These are phyloP conservation scores for Actias luna DNA, from an alignment of 2,888 invertebrate species.

Conservation along the genomic window DNA sequence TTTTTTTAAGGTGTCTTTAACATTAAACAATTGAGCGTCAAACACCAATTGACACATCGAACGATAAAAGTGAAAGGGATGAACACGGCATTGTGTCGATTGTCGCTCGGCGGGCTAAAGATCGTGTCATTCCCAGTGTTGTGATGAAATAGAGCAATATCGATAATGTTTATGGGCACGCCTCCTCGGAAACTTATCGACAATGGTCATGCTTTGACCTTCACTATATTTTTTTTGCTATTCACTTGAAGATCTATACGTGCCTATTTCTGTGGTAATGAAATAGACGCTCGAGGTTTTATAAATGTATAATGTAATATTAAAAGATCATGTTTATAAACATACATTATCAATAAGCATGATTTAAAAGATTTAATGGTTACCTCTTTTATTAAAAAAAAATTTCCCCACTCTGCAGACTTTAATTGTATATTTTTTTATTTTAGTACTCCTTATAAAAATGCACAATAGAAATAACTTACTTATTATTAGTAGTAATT, in stretches of 20 bases:
- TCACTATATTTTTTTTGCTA: constrained; percentile 6
- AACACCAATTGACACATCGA: constrained; percentile 65
- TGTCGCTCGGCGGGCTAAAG: constrained; percentile 59
- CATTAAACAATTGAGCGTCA: constrained; percentile 38
- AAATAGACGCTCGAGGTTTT: neutral
- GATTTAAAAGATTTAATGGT: neutral
- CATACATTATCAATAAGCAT: neutral
- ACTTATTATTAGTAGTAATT: too few relatives aligned
- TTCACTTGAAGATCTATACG: constrained; percentile 7
- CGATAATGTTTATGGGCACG: constrained; percentile 44
- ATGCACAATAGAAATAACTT: too few relatives aligned
- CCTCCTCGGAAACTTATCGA: constrained; percentile 24
- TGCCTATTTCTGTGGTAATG: neutral
- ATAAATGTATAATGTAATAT: neutral
- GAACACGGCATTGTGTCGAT: constrained; percentile 55
- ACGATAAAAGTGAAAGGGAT: constrained; percentile 73
- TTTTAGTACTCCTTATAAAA: too few relatives aligned
- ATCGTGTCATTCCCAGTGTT: constrained; percentile 73
- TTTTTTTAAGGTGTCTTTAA: constrained; percentile 14
- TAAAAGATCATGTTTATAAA: neutral
- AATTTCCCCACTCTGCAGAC: too few relatives aligned
- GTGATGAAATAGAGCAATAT: constrained; percentile 60
- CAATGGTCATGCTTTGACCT: constrained; percentile 11
- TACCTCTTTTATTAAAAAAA: too few relatives aligned
- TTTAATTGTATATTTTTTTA: too few relatives aligned